phyloP scores from a whole-genome alignment of 37 sponge, comb jelly and placozoan genomes.

The Eunapius fragilis region DNA sequence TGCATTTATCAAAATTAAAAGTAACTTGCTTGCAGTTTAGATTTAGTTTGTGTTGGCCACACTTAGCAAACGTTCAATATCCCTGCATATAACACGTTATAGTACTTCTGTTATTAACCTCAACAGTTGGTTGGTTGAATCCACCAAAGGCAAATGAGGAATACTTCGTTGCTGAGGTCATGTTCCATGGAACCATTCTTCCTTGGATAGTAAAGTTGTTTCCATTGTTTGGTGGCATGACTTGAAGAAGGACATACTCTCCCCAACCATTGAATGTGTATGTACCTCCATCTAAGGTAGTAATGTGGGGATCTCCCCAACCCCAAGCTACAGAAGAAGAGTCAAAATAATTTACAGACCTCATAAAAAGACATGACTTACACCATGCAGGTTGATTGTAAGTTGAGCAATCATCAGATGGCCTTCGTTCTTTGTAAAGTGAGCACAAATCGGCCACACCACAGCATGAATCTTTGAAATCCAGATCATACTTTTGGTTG shows the following conservation, averaged over 20 bases:
- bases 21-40: too few species aligned
- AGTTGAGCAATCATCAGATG: conserved; percentile 22
- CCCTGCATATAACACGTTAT: too few species aligned
- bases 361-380: background rate
- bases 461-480: background rate
- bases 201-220: conserved; percentile 44
- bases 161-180: background rate
- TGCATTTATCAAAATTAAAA: too few species aligned
- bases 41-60: too few species aligned
- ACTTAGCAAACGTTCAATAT: too few species aligned
- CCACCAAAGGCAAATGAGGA: conserved; percentile 41
- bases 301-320: conserved; percentile 82
- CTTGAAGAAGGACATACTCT: conserved; percentile 44
- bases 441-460: background rate
- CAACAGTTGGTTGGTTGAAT: background rate
- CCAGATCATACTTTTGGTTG: background rate
- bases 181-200: conserved; percentile 5
- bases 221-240: background rate
- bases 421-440: conserved; percentile 40
- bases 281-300: conserved; percentile 51
- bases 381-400: background rate
- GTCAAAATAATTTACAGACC: too few species aligned
- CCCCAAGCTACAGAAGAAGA: conserved; percentile 38
- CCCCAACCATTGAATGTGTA: conserved; percentile 89
- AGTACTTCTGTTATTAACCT: background rate